These are phyloP conservation scores for Gallinago stenura DNA, from an alignment of 2,797 vertebrate genomes.

Conservation along the genomic window DNA sequence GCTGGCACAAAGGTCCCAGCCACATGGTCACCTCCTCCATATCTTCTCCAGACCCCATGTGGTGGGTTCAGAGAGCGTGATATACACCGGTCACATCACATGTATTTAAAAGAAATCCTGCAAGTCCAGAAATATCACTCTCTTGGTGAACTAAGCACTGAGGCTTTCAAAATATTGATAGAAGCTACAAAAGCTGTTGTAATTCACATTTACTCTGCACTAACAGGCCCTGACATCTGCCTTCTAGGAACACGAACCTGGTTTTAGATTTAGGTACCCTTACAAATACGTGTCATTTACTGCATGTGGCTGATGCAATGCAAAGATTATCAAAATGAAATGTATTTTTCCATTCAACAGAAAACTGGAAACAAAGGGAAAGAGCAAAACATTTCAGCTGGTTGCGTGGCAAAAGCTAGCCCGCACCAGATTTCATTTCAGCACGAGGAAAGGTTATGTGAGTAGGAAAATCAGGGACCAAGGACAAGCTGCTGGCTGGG, in stretches of 20 bases:
- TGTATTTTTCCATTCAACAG: not conserved
- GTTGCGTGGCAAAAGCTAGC: not conserved
- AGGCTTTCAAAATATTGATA: not conserved
- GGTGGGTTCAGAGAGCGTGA: not conserved
- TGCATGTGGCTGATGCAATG: not conserved
- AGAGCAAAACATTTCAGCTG: not conserved
- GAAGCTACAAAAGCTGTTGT: not conserved
- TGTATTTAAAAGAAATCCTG: not conserved
- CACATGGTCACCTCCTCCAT: fast-evolving
- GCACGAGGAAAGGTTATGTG: not conserved
- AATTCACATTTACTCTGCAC: not conserved
- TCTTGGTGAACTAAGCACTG: not conserved
- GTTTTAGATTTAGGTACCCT: not conserved
- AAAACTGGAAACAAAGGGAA: not conserved
- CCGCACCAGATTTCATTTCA: not conserved
- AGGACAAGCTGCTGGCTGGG: not conserved
- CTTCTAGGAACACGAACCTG: not conserved
- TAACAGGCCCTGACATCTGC: not conserved
- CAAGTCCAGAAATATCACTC: not conserved
- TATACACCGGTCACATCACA: not conserved
- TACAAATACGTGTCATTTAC: not conserved
- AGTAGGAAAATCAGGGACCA: not conserved
- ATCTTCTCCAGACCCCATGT: fast-evolving
- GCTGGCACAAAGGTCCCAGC: not conserved
- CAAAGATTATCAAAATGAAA: not conserved